Base-by-base conservation (phyloP, 1,140 invertebrate species). In the Cydia pomonella region DNA sequence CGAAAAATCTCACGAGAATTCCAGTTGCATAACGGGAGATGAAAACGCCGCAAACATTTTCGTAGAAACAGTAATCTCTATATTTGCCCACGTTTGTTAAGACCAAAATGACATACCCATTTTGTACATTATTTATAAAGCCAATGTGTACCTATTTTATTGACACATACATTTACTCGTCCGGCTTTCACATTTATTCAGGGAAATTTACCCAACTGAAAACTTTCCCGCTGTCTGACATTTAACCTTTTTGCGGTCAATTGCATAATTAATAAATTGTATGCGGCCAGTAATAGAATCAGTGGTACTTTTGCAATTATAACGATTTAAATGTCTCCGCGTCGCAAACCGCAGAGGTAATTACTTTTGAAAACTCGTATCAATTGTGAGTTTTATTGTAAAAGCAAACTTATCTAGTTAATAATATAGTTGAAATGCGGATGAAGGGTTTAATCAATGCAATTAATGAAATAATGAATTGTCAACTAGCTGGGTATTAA, bases 261-360 rank as follows among this genome's bases (percentile, higher is more conserved):
- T 59, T 59, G 53, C 53, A 59, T 59, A 59, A 59, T 59, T 59
- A 59, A 59, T 59, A 2, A 59, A 59, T 59, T 59, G 21, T 12
- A 59, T 59, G 53, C 53, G 53, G 53, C 53, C 21, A n/a, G 53
- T 59, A 59, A 59, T 59, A 59, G 53, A 59, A 59, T 59, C 53
- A 59, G 53, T 59, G 53, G 53, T 59, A 59, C 53, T 59, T 23
- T 59, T 23, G 53, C 21, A 59, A 59, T 59, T 59, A 59, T 59
- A 59, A 59, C 18, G 53, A 59, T 23, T 59, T 59, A 59, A 59
- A 23, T 59, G 53, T 21, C 53, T 59, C 53, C 21, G 9, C 53
- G 53, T 59, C 18, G 21, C 10, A 10, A 53, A 59, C 53, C 53
- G 18, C 53, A 59, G 47, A 50, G n/a, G 1, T 7, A 16, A 44